Evolutionary conservation across 2,888 invertebrate genomes (phyloP).

Genomic region (Oligia strigilis): DNA sequence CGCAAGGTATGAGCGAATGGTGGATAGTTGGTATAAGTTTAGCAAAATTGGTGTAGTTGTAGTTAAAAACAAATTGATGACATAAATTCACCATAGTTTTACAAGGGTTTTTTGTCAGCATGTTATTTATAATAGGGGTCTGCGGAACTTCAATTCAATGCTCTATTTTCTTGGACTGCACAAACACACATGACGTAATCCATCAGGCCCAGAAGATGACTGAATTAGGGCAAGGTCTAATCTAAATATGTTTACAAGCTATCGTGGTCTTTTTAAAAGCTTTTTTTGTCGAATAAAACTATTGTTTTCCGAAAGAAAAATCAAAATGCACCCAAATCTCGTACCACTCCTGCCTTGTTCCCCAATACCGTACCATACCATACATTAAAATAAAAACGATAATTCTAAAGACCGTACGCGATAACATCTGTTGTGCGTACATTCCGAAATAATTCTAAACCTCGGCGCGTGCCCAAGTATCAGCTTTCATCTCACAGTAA

Average conservation of each 20-base stretch:
- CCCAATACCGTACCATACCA: conserved; percentile 42
- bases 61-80: conserved; percentile 11
- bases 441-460: conserved; percentile 66
- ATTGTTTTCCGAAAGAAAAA: neutral
- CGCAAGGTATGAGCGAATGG: conserved; percentile 34
- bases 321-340: neutral
- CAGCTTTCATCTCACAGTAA: conserved; percentile 67
- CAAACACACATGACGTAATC: neutral
- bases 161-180: neutral
- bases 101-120: neutral
- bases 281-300: neutral
- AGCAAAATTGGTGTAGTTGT: neutral
- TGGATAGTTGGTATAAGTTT: neutral
- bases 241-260: neutral
- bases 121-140: neutral
- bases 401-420: conserved; percentile 51
- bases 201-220: neutral
- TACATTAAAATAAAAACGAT: conserved; percentile 54
- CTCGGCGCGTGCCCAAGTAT: conserved; percentile 66
- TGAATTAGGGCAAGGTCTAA: neutral
- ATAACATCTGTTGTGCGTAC: conserved; percentile 68
- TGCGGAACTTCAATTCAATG: neutral
- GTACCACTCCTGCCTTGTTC: conserved; percentile 7
- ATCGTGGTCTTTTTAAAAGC: neutral
- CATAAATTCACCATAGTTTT: neutral